phyloP scores from a whole-genome alignment of 2,888 invertebrate species.

The Plebejus argus region DNA sequence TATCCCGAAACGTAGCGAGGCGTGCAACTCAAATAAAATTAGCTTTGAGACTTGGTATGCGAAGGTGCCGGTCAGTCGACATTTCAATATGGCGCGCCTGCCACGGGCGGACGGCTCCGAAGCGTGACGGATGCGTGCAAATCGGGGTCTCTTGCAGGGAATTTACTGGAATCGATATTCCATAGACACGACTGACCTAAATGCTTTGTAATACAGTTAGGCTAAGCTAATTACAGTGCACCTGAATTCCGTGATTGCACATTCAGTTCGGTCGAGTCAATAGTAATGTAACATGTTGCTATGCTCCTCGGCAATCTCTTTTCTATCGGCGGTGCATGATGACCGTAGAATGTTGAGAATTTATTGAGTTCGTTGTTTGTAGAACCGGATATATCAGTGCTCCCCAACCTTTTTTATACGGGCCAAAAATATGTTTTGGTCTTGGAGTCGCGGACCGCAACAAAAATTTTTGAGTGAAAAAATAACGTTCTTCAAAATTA shows the following conservation, averaged over 20 bases:
- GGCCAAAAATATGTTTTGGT: too few species aligned
- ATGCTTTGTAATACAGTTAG: conserved; percentile 25
- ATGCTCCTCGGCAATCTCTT: too few species aligned
- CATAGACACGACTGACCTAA: conserved; percentile 17
- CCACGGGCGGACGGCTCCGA: conserved; percentile 57
- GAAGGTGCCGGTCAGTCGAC: conserved; percentile 62
- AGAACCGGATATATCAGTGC: too few species aligned
- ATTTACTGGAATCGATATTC: conserved; percentile 21
- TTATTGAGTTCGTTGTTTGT: too few species aligned
- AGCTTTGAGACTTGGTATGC: conserved; percentile 64
- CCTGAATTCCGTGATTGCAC: conserved; percentile 3
- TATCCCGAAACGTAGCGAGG: conserved; percentile 53
- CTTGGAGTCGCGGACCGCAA: too few species aligned
- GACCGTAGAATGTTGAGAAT: too few species aligned
- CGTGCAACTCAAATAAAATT: conserved; percentile 65
- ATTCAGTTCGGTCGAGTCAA: conserved; percentile 44
- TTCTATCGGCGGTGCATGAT: too few species aligned
- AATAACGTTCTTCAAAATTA: too few species aligned
- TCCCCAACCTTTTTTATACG: too few species aligned
- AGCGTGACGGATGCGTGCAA: conserved; percentile 63
- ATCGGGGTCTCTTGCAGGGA: conserved; percentile 47
- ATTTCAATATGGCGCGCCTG: conserved; percentile 74
- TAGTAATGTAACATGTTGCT: too few species aligned
- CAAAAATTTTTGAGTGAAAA: too few species aligned
- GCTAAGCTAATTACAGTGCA: conserved; percentile 13